Percentiles rank a stretch among this genome's conserved stretches.
Conservation (phyloP, 1,140 invertebrate genomes). For the Antheraea mylitta region DNA sequence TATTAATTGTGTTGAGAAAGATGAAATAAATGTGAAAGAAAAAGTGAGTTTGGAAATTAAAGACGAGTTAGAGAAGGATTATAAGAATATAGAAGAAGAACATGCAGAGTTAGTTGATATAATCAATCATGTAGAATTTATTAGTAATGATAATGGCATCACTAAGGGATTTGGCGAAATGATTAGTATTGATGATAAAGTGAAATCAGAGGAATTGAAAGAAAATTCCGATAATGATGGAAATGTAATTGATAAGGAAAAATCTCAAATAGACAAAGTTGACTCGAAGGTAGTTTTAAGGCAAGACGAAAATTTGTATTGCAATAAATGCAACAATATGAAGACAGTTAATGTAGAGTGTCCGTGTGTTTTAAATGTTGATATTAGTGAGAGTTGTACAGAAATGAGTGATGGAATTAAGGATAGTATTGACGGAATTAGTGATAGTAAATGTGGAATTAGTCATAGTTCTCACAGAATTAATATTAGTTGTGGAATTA, state of each 20-base stretch:
- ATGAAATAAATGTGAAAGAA: conserved; percentile 8
- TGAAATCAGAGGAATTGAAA: neutral
- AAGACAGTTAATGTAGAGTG: conserved; percentile 7
- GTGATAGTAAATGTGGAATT: neutral
- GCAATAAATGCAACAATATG: conserved; percentile 24
- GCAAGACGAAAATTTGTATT: conserved; percentile 5
- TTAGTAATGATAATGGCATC: neutral
- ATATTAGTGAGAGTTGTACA: conserved; percentile 11
- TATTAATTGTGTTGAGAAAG: neutral
- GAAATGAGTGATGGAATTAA: neutral
- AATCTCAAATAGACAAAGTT: neutral
- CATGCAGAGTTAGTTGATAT: neutral
- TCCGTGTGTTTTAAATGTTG: conserved; percentile 17
- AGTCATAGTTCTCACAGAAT: neutral
- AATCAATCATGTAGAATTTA: too few relatives aligned
- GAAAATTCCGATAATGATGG: neutral
- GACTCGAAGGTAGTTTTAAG: neutral
- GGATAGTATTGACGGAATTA: neutral
- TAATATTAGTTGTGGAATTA: neutral
- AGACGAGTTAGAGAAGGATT: neutral
- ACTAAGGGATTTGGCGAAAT: neutral
- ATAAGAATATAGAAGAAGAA: neutral
- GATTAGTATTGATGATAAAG: neutral
- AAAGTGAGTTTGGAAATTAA: conserved; percentile 13
- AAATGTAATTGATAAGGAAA: neutral